Conservation (phyloP, 2,797 vertebrate genomes). For the Acanthurus leucopareius region DNA sequence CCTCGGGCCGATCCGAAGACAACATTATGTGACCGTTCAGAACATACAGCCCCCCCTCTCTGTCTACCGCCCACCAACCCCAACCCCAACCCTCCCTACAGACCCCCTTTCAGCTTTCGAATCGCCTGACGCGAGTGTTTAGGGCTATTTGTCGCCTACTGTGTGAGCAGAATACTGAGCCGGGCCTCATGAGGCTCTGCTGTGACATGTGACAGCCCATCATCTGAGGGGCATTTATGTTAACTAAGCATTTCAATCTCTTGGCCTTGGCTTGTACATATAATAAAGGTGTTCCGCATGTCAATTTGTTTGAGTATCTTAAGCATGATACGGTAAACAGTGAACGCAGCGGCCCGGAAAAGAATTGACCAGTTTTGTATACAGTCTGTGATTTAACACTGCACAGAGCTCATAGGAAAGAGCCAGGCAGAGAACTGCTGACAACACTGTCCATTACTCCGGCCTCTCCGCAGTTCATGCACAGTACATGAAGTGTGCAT, state of each 20-base stretch:
- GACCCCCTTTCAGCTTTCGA: constrained; percentile 34
- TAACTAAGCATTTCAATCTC: constrained; percentile 63
- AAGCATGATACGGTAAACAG: constrained; percentile 64
- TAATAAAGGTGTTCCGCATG: constrained; percentile 59
- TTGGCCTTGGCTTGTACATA: constrained; percentile 27
- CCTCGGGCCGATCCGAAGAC: constrained; percentile 76
- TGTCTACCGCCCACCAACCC: too few relatives aligned
- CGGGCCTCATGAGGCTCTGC: constrained; percentile 43
- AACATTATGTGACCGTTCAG: constrained; percentile 73
- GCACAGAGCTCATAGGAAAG: constrained; percentile 65
- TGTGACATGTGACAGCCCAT: constrained; percentile 65
- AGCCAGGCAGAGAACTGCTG: constrained; percentile 77
- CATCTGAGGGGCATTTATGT: constrained; percentile 55
- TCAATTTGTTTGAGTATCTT: constrained; percentile 62
- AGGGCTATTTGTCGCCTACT: constrained; percentile 60
- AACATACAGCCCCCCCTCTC: not conserved
- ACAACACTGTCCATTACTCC: constrained; percentile 73
- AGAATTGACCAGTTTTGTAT: constrained; percentile 61
- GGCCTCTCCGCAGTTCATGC: constrained; percentile 67
- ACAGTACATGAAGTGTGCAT: constrained; percentile 79
- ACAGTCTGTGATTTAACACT: constrained; percentile 72
- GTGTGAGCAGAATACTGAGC: constrained; percentile 62
- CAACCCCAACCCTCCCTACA: not conserved
- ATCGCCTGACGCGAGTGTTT: constrained; percentile 62
- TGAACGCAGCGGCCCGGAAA: constrained; percentile 42